Evolutionary conservation across 2,113 vertebrate species (phyloP), one percentile per base, ranked within the genome.

Genomic region (Butorides virescens): DNA sequence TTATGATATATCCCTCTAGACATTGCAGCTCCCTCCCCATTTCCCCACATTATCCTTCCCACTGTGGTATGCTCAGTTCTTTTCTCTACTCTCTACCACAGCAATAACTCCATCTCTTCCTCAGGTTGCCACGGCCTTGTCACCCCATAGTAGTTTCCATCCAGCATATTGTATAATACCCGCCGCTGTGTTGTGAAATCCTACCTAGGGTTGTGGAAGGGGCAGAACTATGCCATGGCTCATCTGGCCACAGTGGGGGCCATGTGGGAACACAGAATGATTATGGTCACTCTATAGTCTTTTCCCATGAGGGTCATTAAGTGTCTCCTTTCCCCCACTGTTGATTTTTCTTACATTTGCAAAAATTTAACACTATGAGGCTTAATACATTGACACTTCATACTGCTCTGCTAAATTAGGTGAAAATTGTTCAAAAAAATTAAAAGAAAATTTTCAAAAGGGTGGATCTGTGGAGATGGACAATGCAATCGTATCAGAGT

Each of bases 1-100:
- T 74, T 62, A 17, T 0, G 0, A 23, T 37, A 50, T 37, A 55
- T 15, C 8, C 2, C 37, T 67, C 23, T n/a, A 39, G 42, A 26
- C 10, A 37, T 42, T 55, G 83, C 36, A 11, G 27, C n/a, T 81
- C 85, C 32, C 11, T 82, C 14, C 11, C 32, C 1, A 0, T 72
- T 82, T 82, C 49, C 29, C 12, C 25, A 44, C 10, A 1, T 53
- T 74, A 26, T 85, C 22, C 27, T 36, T 75, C 25, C 34, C 42
- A 5, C 26, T 30, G 25, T 0, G 0, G 2, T 20, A 20, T 2
- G 10, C 29, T 55, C 18, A 23, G 10, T 82, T 75, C 9, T 88
- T 81, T 74, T 17, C 27, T 86, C 42, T 63, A 3, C 32, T 26
- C 17, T 49, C 30, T 87, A 19, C 77, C 19, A 25, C 27, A 71